Base-by-base conservation (phyloP, 2,888 invertebrate species). In the Caenorhabditis zanzibari region DNA sequence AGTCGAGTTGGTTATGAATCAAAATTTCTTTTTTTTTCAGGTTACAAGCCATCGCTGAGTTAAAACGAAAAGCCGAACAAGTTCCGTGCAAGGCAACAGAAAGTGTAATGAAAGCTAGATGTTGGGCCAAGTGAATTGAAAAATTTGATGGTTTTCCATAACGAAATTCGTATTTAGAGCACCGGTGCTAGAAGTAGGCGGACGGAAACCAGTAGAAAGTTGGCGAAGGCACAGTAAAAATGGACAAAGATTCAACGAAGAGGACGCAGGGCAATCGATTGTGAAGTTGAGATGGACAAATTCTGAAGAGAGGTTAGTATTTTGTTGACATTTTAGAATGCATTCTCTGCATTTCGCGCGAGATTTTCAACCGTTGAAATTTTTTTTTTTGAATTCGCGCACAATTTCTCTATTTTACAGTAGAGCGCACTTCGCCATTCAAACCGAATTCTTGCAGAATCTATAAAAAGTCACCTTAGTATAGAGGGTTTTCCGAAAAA, bases 181-280 rank as follows among this genome's bases (percentile, higher is more conserved):
- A 44, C 73, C 76, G 6, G 28, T 82, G 4, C 19, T 82, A 24
- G 82, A 82, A 64, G 82, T 77, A 4, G 61, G 69, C 19, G 76
- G 77, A 35, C 16, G 41, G 24, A 22, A 61, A 44, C 73, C 72
- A 19, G 0, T 35, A 19, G 44, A 54, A 4, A 58, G 54, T 47
- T 81, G 75, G 66, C 22, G 35, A 0, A 9, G 6, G 14, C 12
- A 3, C 7, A 32, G 41, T 10, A 72, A 72, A 26, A 71, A 56
- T 38, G 63, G 71, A 52, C 26, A 73, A 7, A 26, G 44, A 49
- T 73, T 71, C 49, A 4, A 12, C 6, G 64, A 64, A 0, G 41
- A 76, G 6, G 24, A 35, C 2, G 63, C 56, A 12, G 28, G 58
- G 12, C 72, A 80, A 35, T 28, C 73, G 2, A 24, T 69, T 38